Evolutionary conservation across 2,113 vertebrate species (phyloP).

Genomic region (Ammospiza nelsoni): DNA sequence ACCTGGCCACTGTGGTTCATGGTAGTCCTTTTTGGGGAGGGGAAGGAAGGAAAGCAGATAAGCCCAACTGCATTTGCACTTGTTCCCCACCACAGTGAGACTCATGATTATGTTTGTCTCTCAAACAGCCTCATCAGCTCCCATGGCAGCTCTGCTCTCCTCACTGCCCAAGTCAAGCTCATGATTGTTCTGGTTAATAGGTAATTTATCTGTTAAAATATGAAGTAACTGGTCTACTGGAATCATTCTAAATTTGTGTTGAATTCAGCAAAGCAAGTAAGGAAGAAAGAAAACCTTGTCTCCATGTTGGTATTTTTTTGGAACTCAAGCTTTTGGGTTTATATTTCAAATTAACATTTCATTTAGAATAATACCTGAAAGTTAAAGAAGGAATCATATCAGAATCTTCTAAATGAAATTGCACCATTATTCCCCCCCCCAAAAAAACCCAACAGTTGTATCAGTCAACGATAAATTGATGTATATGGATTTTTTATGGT

Average conservation of each 20-base stretch:
- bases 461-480: neutral
- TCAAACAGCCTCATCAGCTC: neutral
- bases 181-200: neutral
- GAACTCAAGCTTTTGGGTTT: neutral
- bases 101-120: neutral
- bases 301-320: neutral
- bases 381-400: neutral
- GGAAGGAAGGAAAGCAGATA: neutral
- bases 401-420: neutral
- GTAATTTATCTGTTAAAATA: neutral
- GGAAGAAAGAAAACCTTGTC: neutral
- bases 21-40: neutral
- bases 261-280: slow-evolving; percentile 2
- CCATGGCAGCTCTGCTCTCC: neutral
- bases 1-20: neutral
- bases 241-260: neutral
- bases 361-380: neutral
- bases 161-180: neutral
- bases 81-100: neutral
- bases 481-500: neutral
- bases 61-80: neutral
- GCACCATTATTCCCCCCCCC: accelerated
- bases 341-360: neutral
- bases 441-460: neutral
- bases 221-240: neutral